A percentile compares a stretch with the other conserved stretches of the same genome.
These are phyloP conservation scores for Coboldia fuscipes DNA, from an alignment of 1,140 invertebrate genomes.

Conservation along the genomic window DNA sequence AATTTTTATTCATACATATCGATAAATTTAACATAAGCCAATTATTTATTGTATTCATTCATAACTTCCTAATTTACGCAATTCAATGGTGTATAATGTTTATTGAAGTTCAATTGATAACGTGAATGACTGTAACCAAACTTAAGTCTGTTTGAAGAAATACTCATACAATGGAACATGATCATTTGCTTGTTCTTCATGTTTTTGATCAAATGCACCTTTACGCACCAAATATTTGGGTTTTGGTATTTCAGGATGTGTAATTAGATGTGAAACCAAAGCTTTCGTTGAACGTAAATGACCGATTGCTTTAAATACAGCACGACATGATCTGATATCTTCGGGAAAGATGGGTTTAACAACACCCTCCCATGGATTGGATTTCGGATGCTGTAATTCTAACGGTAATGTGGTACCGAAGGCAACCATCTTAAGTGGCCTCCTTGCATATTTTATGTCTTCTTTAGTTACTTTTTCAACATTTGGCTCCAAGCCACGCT, in stretches of 20 bases:
- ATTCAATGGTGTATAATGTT: too few relatives aligned
- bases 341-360: slow-evolving; percentile 14
- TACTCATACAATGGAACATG: slow-evolving; percentile 16
- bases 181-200: slow-evolving; percentile 5
- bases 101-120: too few relatives aligned
- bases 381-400: too few relatives aligned
- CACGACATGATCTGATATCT: slow-evolving; percentile 13
- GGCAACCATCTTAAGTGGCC: slow-evolving; percentile 11
- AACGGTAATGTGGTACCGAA: slow-evolving; percentile 17
- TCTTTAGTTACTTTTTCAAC: slow-evolving; percentile 15
- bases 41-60: too few relatives aligned
- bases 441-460: slow-evolving; percentile 8
- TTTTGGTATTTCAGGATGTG: slow-evolving; percentile 10
- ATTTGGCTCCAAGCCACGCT: slow-evolving; percentile 15
- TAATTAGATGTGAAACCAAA: slow-evolving; percentile 12
- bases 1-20: too few relatives aligned
- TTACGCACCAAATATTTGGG: slow-evolving; percentile 12
- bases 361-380: not conserved
- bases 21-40: too few relatives aligned
- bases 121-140: too few relatives aligned
- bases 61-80: too few relatives aligned
- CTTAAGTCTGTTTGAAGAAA: too few relatives aligned
- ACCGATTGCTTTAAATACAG: slow-evolving; percentile 17
- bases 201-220: slow-evolving; percentile 11
- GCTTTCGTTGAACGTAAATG: slow-evolving; percentile 16